Evolutionary conservation across 2,888 invertebrate species (phyloP), one percentile per base, ranked within the genome.

Genomic region (Leucophenga maculata): DNA sequence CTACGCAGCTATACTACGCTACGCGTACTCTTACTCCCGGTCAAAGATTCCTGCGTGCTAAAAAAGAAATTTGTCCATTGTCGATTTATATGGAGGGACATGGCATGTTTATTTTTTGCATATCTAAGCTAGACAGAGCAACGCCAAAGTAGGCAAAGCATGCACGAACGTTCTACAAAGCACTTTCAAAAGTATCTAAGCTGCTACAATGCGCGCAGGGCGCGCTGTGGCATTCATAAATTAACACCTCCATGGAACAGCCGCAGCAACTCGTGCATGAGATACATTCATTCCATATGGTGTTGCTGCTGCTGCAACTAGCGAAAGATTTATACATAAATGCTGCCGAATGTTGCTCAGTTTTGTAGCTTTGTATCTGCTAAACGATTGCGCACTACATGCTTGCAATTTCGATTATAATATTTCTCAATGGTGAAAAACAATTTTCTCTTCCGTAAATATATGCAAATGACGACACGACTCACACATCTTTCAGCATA

Each of bases 121-220:
- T 39, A 39, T 39, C 11, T 39, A 39, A 39, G 39, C 39, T 39
- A 39, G 39, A 39, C 39, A 39, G 8, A 11, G 9, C 11, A 39
- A 39, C 39, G 39, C 39, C 39, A 39, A 39, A 11, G 39, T 39
- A 39, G 39, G 9, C 39, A n/a, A n/a, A n/a, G 39, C 26, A n/a
- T n/a, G 67, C 65, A 69, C 22, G 52, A 54, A n/a, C 65, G 46
- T 59, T 65, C 68, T 71, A 76, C 70, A 74, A 71, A 66, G 74
- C 71, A 69, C 72, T 79, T 75, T 76, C 79, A 78, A 78, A 78
- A 73, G 62, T 68, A 62, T 50, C 62, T 70, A 70, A 13, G 39
- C 54, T 52, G 60, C 20, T 55, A 18, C 44, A n/a, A 11, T 59
- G 46, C 20, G 57, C 31, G 67, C 48, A 57, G 57, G 18, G 54